Percentiles rank a stretch among this genome's conserved stretches.
Conservation (phyloP, 1,140 invertebrate species). For the Diuraphis noxia region DNA sequence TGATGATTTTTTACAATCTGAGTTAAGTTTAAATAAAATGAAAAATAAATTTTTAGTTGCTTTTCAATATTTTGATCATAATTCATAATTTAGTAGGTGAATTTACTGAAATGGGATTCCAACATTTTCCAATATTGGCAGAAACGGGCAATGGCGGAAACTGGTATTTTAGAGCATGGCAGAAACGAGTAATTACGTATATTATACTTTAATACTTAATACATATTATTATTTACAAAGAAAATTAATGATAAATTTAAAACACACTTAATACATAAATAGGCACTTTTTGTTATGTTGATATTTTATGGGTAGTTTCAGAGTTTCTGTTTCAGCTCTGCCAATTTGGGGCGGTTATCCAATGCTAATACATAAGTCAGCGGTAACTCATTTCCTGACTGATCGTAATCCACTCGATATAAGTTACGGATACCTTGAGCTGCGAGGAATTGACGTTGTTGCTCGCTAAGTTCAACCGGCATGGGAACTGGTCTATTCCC, state of each 20-base stretch:
- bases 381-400: conserved; percentile 53
- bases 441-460: conserved; percentile 58
- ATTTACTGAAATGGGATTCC: too few species aligned
- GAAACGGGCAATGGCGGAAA: too few species aligned
- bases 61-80: too few species aligned
- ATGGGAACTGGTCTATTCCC: conserved; percentile 60
- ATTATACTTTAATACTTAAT: too few species aligned
- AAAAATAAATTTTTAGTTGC: too few species aligned
- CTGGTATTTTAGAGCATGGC: too few species aligned
- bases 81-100: too few species aligned
- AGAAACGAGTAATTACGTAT: too few species aligned
- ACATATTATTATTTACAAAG: background rate
- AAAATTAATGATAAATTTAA: background rate
- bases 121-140: too few species aligned
- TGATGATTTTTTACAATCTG: too few species aligned
- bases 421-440: conserved; percentile 61
- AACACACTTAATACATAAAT: background rate
- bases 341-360: conserved; percentile 45
- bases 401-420: conserved; percentile 57
- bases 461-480: conserved; percentile 59
- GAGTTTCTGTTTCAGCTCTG: background rate
- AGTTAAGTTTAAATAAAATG: too few species aligned
- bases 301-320: background rate
- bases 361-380: conserved; percentile 56
- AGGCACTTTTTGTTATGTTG: background rate